These are phyloP conservation scores for Mus pahari DNA, from an alignment of 2,113 vertebrate species.

Conservation along the genomic window DNA sequence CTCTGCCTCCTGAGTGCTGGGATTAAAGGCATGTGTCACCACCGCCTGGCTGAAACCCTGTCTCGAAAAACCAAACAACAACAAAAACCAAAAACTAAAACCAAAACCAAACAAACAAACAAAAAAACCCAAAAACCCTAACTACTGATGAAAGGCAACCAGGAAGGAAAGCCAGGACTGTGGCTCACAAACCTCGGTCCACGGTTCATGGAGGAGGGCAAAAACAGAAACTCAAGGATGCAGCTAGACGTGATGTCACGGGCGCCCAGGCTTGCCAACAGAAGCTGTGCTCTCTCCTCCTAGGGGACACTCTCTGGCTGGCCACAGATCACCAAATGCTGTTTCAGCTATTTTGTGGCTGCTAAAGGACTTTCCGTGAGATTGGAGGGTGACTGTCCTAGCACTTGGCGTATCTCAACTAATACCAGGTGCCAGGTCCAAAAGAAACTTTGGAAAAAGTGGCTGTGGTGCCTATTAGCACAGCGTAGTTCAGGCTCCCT, in stretches of 20 bases:
- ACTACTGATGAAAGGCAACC: not conserved
- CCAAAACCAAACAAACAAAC: too few species aligned
- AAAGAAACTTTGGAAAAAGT: not conserved
- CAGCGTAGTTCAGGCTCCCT: too few species aligned
- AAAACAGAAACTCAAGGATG: not conserved
- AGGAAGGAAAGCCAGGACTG: not conserved
- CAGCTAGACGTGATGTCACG: not conserved
- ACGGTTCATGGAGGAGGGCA: not conserved
- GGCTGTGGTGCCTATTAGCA: not conserved
- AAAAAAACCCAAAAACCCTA: too few species aligned
- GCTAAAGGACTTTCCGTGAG: not conserved
- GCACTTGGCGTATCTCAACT: not conserved
- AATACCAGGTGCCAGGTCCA: not conserved
- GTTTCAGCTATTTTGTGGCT: not conserved
- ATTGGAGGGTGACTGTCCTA: not conserved
- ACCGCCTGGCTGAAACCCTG: too few species aligned
- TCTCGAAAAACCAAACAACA: too few species aligned
- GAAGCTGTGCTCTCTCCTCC: too few species aligned
- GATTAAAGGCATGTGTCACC: too few species aligned
- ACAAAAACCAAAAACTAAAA: too few species aligned
- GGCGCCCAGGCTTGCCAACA: not conserved
- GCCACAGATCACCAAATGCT: not conserved
- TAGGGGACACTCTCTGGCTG: not conserved
- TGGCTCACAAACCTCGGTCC: not conserved
- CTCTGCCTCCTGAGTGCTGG: too few species aligned